phyloP scores from a whole-genome alignment of 2,797 vertebrate genomes.

The Eulemur albifrons region DNA sequence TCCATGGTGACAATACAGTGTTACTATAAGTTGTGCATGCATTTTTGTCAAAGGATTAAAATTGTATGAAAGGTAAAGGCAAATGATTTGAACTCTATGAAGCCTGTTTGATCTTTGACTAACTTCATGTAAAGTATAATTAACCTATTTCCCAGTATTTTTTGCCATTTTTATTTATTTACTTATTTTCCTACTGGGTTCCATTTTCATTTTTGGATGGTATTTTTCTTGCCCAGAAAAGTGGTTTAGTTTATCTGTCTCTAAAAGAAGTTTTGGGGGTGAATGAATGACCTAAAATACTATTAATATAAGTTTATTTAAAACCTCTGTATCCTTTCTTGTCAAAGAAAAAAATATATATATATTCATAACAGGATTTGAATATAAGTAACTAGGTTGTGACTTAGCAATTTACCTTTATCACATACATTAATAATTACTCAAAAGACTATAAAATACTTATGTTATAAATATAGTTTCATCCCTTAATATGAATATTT shows the following conservation, averaged over 20 bases:
- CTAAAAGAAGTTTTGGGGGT: background rate
- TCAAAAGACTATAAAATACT: background rate
- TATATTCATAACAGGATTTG: background rate
- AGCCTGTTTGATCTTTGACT: background rate
- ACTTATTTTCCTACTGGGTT: background rate
- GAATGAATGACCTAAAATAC: background rate
- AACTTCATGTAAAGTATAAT: background rate
- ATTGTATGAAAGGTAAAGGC: background rate
- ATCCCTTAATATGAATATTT: background rate
- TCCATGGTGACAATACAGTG: background rate
- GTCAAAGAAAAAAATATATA: background rate
- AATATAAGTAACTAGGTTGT: background rate
- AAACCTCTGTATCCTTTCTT: background rate
- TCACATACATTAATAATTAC: background rate
- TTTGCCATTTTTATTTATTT: background rate
- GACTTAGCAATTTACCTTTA: background rate
- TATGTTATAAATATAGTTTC: background rate
- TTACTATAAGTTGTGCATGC: background rate
- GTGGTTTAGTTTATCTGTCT: background rate
- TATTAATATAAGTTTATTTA: background rate
- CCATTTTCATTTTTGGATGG: conserved; percentile 28
- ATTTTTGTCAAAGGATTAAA: conserved; percentile 25
- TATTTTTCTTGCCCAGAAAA: background rate
- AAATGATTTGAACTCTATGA: background rate
- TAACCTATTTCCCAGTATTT: background rate